Percentiles rank a stretch among this genome's conserved stretches.
Conservation (phyloP, 2,888 invertebrate genomes). For the Eurois occulta region DNA sequence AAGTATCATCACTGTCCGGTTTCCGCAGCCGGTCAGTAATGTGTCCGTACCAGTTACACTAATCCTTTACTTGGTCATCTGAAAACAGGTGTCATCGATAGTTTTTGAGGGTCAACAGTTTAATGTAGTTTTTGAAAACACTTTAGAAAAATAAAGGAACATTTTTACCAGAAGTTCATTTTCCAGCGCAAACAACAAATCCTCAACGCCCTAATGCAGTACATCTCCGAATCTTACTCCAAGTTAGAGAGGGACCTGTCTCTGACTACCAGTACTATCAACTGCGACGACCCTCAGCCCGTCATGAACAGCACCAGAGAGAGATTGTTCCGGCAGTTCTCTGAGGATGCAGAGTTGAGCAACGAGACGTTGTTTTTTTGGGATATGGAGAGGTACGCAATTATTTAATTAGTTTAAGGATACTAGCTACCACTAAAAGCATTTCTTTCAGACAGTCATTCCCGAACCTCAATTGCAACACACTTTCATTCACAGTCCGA, state of each 20-base stretch:
- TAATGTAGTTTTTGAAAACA: too few relatives aligned
- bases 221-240: constrained; percentile 74
- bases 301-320: constrained; percentile 77
- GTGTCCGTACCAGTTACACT: too few relatives aligned
- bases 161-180: too few relatives aligned
- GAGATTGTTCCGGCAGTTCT: constrained; percentile 73
- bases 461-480: background rate
- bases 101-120: too few relatives aligned
- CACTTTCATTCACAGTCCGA: too few relatives aligned
- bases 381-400: constrained; percentile 79
- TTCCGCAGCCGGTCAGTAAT: too few relatives aligned
- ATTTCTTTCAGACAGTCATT: background rate
- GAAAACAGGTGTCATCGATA: too few relatives aligned
- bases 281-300: constrained; percentile 73
- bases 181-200: constrained; percentile 72
- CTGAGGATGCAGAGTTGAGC: constrained; percentile 75
- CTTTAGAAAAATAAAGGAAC: too few relatives aligned
- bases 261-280: constrained; percentile 60
- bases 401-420: background rate
- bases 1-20: too few relatives aligned
- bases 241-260: constrained; percentile 75
- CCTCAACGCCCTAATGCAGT: constrained; percentile 75
- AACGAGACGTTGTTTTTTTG: constrained; percentile 85
- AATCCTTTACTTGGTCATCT: too few relatives aligned
- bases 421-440: background rate